Evolutionary conservation across 1,140 invertebrate genomes (phyloP).

Genomic region (Phenacoccus solenopsis): DNA sequence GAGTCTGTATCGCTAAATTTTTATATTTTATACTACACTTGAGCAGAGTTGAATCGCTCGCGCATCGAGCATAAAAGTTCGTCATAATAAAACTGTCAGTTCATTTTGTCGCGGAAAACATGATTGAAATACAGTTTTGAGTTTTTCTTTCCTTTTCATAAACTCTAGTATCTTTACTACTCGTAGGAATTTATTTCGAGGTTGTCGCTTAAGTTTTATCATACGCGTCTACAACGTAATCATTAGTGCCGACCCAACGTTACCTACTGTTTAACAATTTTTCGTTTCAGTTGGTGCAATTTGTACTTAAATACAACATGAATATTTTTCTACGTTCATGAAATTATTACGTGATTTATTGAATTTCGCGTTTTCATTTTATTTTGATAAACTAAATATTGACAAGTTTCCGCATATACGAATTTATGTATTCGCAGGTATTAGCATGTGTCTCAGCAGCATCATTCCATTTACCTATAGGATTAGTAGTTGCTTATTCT

Average conservation of each 20-base stretch:
- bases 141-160: neutral
- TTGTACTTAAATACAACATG: too few species aligned
- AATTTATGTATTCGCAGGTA: constrained; percentile 32
- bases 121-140: too few species aligned
- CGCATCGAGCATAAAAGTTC: neutral
- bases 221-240: too few species aligned
- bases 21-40: neutral
- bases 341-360: too few species aligned
- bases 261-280: too few species aligned
- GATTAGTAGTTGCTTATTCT: constrained; percentile 42
- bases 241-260: too few species aligned
- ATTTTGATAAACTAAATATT: too few species aligned
- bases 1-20: neutral
- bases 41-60: neutral
- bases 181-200: too few species aligned
- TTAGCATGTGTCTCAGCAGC: constrained; percentile 40
- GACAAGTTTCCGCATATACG: neutral
- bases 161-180: neutral
- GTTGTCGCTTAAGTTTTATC: too few species aligned
- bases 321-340: too few species aligned
- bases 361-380: too few species aligned
- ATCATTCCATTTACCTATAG: constrained; percentile 43
- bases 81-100: neutral
- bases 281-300: too few species aligned
- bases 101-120: neutral